Conservation (phyloP, 1,140 invertebrate genomes). For the Tachypleus tridentatus region DNA sequence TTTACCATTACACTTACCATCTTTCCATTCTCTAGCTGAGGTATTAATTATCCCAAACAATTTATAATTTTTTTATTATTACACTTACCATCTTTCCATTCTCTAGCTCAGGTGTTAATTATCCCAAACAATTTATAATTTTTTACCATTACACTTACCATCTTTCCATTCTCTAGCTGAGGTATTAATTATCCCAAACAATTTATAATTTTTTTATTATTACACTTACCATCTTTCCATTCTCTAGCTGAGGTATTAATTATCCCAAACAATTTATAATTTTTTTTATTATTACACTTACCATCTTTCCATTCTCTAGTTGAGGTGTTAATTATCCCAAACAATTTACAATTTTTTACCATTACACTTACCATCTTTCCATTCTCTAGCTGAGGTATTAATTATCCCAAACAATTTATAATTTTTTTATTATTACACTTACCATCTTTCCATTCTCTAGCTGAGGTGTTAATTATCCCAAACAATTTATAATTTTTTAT, state of each 20-base stretch:
- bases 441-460: conserved; percentile 96
- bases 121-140: conserved; percentile 97
- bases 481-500: conserved; percentile 97
- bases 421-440: too few relatives aligned
- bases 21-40: conserved; percentile 93
- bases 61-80: conserved; percentile 93
- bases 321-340: conserved; percentile 91
- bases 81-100: conserved; percentile 92
- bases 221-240: conserved; percentile 89
- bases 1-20: conserved; percentile 85
- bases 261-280: conserved; percentile 95
- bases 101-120: conserved; percentile 88
- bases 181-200: conserved; percentile 96
- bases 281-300: too few relatives aligned
- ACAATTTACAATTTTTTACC: too few relatives aligned
- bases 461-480: conserved; percentile 91
- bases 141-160: conserved; percentile 76
- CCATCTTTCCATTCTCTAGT: conserved; percentile 97
- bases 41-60: conserved; percentile 97
- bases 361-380: conserved; percentile 89
- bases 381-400: conserved; percentile 89
- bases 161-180: conserved; percentile 96
- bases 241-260: conserved; percentile 92
- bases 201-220: conserved; percentile 89
- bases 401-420: conserved; percentile 97